Percentiles rank a stretch among this genome's conserved stretches.
Conservation (phyloP, 92 coral and sea anemone species). For the Parazoanthus atlanticus region DNA sequence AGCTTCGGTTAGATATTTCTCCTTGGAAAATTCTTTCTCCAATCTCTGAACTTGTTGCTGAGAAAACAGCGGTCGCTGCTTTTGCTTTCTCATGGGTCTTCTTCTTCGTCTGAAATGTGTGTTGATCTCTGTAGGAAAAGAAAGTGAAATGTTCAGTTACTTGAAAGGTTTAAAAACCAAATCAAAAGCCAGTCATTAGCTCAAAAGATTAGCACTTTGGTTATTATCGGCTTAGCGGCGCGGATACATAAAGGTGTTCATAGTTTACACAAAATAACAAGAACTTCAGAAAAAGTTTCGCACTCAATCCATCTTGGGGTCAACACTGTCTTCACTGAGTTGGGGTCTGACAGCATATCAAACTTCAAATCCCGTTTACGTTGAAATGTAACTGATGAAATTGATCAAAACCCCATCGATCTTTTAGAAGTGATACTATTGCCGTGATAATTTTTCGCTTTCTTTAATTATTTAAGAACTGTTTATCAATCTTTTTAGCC, state of each 20-base stretch:
- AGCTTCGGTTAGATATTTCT: constrained; percentile 56
- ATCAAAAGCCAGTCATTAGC: too few relatives aligned
- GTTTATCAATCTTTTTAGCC: not conserved
- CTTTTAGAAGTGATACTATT: not conserved
- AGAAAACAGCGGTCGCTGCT: constrained; percentile 60
- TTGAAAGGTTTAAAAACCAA: not conserved
- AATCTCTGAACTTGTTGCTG: constrained; percentile 61
- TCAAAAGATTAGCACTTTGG: not conserved
- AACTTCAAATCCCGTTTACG: not conserved
- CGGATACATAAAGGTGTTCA: not conserved
- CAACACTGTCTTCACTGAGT: not conserved
- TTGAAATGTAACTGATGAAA: not conserved
- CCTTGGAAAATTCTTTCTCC: constrained; percentile 59
- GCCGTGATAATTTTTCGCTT: not conserved
- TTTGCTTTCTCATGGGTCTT: constrained; percentile 58
- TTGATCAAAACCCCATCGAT: constrained; percentile 7
- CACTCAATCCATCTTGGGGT: constrained; percentile 30
- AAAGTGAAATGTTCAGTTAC: not conserved
- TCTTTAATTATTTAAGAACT: not conserved
- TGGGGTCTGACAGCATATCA: constrained; percentile 12
- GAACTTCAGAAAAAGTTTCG: not conserved
- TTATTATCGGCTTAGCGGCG: not conserved
- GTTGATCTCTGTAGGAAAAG: constrained; percentile 34
- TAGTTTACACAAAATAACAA: constrained; percentile 10
- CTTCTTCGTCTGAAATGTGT: constrained; percentile 47